Evolutionary conservation across 1,140 invertebrate genomes (phyloP).

Genomic region (Pseudobourletiella spinata): DNA sequence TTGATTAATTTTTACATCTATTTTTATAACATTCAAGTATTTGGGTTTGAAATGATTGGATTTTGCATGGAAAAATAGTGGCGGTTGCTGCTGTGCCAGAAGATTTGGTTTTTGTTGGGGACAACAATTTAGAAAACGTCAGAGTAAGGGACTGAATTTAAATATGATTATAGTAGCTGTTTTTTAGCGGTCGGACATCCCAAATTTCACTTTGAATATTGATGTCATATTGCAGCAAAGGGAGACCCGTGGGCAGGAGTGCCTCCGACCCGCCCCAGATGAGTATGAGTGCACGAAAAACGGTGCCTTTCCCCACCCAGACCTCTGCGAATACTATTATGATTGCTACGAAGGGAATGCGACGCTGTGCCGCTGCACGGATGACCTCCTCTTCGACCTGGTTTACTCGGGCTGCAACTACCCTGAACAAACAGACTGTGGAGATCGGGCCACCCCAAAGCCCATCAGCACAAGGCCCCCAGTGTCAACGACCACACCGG

Average conservation of each 20-base stretch:
- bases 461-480: neutral
- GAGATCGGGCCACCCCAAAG: constrained; percentile 4
- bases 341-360: constrained; percentile 19
- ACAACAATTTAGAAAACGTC: no score
- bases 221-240: no score
- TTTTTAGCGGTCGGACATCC: no score
- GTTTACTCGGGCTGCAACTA: constrained; percentile 23
- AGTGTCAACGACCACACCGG: neutral
- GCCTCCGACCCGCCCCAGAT: neutral
- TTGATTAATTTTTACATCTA: no score
- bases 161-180: no score
- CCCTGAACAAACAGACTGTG: constrained; percentile 16
- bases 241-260: neutral
- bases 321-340: constrained; percentile 21
- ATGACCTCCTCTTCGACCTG: constrained; percentile 8
- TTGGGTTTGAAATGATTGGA: no score
- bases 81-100: no score
- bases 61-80: no score
- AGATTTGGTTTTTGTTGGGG: no score
- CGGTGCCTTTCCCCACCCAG: constrained; percentile 18
- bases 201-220: no score
- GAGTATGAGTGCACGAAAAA: constrained; percentile 10
- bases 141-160: no score
- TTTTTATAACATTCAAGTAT: no score
- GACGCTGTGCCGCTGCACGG: constrained; percentile 2